A percentile compares a stretch with the other conserved stretches of the same genome.
Evolutionary conservation across 2,113 vertebrate genomes (phyloP).

Genomic region (Cranoglanis bouderius): DNA sequence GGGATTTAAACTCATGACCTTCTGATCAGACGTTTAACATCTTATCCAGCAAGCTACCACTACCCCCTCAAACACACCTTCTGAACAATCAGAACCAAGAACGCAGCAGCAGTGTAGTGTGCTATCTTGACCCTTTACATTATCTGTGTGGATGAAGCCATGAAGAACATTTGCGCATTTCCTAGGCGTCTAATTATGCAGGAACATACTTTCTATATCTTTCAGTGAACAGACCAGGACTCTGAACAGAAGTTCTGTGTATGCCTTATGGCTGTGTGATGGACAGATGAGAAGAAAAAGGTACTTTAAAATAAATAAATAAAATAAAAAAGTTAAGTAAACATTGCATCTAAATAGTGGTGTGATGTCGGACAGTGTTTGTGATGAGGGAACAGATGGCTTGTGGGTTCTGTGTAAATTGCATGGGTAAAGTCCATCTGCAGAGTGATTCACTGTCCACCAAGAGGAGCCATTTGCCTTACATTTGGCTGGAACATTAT

Average conservation of each 20-base stretch:
- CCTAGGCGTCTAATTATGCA: neutral
- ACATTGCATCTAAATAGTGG: neutral
- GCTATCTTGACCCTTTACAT: neutral
- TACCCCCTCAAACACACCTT: neutral
- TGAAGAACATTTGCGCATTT: neutral
- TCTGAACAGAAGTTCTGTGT: neutral
- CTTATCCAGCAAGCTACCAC: no score
- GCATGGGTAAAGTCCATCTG: neutral
- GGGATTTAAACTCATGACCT: no score
- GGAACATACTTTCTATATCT: neutral
- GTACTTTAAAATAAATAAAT: neutral
- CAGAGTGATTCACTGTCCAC: neutral
- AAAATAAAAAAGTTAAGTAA: neutral
- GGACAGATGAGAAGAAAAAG: neutral
- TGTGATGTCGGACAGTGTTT: neutral
- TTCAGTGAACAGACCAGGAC: neutral
- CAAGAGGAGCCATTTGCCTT: constrained; percentile 11
- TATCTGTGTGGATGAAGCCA: neutral
- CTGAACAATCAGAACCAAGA: neutral
- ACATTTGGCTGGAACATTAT: neutral
- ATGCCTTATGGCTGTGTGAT: neutral
- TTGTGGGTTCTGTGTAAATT: neutral
- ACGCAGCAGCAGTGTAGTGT: neutral
- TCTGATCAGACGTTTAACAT: no score
- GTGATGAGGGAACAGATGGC: neutral